phyloP scores from a whole-genome alignment of 2,888 invertebrate genomes.

The Dryobotodes eremita region DNA sequence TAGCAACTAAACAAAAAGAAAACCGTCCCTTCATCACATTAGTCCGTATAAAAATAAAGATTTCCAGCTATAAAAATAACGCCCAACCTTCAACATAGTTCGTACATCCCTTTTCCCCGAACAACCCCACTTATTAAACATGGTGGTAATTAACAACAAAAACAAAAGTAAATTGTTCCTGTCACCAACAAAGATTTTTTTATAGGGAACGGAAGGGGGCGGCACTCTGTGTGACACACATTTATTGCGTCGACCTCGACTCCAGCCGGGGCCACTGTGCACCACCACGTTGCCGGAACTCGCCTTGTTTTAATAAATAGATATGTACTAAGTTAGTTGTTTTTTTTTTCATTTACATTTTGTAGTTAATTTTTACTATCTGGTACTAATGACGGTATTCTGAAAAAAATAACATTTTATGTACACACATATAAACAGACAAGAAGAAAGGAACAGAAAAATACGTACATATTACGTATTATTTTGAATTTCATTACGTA shows the following conservation, averaged over 20 bases:
- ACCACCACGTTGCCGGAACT: constrained; percentile 35
- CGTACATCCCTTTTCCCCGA: constrained; percentile 13
- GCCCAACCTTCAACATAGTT: constrained; percentile 21
- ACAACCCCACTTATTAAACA: constrained; percentile 35
- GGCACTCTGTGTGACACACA: constrained; percentile 46
- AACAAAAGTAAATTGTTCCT: constrained; percentile 63
- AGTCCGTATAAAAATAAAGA: neutral
- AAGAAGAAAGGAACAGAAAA: too few relatives aligned
- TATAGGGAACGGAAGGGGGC: constrained; percentile 57
- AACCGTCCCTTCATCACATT: neutral
- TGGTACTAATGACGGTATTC: neutral
- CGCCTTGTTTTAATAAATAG: constrained; percentile 37
- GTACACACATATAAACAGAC: too few relatives aligned
- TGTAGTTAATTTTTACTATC: neutral
- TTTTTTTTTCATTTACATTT: neutral
- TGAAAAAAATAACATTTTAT: too few relatives aligned
- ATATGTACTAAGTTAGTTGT: constrained; percentile 11
- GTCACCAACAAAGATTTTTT: constrained; percentile 62
- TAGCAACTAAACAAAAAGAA: neutral
- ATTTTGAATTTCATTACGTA: too few relatives aligned
- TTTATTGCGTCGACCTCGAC: constrained; percentile 44
- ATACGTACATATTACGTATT: too few relatives aligned
- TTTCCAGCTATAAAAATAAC: constrained; percentile 3
- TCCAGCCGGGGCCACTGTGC: constrained; percentile 4
- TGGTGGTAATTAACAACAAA: constrained; percentile 60